A percentile compares a stretch with the other conserved stretches of the same genome.
These are phyloP conservation scores for Xestia rhomboidea DNA, from an alignment of 2,888 invertebrate genomes.

Conservation along the genomic window DNA sequence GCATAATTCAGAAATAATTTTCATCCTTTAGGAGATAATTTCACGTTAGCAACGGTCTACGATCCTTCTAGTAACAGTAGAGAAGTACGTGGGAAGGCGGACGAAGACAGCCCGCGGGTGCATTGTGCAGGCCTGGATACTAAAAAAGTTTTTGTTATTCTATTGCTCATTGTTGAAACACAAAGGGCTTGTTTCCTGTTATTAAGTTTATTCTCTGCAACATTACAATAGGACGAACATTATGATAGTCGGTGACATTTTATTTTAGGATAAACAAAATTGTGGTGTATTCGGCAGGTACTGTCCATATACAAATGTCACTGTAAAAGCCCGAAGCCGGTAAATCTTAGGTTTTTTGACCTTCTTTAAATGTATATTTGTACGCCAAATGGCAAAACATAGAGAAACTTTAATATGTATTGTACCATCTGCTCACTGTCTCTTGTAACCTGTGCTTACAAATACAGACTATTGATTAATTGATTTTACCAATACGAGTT, in stretches of 20 bases:
- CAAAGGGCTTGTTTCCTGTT: conserved; percentile 87
- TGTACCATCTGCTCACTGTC: no score
- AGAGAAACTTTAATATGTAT: no score
- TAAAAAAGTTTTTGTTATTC: conserved; percentile 85
- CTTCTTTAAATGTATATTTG: no score
- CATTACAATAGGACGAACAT: conserved; percentile 66
- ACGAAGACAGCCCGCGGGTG: conserved; percentile 81
- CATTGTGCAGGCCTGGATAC: conserved; percentile 84
- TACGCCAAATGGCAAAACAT: no score
- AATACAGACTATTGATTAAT: no score
- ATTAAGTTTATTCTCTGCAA: conserved; percentile 79
- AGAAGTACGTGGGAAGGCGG: conserved; percentile 82
- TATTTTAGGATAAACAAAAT: conserved; percentile 48
- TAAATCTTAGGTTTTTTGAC: no score
- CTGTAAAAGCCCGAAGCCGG: no score
- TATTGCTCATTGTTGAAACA: conserved; percentile 85
- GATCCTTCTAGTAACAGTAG: conserved; percentile 52
- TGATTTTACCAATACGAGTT: no score
- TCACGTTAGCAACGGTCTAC: conserved; percentile 29
- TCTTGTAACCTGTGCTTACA: no score
- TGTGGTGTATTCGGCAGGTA: conserved; percentile 1
- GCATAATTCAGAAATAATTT: not conserved
- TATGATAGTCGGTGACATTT: conserved; percentile 50
- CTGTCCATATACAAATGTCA: no score
- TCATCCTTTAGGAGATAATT: conserved; percentile 23